phyloP scores from a whole-genome alignment of 2,797 vertebrate genomes.

The Malacoctenus gilli region DNA sequence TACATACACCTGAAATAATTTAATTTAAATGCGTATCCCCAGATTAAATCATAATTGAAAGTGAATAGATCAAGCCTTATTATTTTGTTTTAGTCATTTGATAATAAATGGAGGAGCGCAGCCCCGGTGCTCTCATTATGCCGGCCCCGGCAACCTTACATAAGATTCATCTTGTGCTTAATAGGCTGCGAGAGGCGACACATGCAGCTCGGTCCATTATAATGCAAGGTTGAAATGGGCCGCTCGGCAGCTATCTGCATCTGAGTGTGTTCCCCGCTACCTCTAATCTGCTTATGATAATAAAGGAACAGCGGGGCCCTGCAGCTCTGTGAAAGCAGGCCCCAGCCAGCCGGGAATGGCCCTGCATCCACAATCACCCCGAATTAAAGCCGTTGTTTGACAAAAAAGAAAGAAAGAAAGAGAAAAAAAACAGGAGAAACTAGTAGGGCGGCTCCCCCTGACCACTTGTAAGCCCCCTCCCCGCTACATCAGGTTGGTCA shows the following conservation, averaged over 20 bases:
- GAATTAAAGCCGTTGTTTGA: constrained; percentile 84
- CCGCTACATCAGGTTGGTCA: constrained; percentile 45
- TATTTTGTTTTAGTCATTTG: constrained; percentile 75
- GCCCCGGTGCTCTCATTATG: constrained; percentile 68
- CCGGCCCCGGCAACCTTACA: constrained; percentile 72
- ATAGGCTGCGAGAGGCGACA: constrained; percentile 92
- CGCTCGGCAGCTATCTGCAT: constrained; percentile 92
- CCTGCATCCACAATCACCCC: constrained; percentile 94
- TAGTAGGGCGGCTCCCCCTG: constrained; percentile 87
- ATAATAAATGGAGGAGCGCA: constrained; percentile 65
- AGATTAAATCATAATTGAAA: constrained; percentile 74
- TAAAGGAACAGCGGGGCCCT: constrained; percentile 94
- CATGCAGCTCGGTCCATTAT: constrained; percentile 90
- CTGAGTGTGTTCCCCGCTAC: constrained; percentile 93
- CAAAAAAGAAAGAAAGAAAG: constrained; percentile 91
- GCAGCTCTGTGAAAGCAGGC: constrained; percentile 90
- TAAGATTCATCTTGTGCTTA: constrained; percentile 87
- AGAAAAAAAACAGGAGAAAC: constrained; percentile 83
- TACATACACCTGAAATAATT: constrained; percentile 70
- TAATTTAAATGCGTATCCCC: constrained; percentile 50
- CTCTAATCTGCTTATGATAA: constrained; percentile 99
- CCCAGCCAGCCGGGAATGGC: constrained; percentile 92
- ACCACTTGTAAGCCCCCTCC: constrained; percentile 77
- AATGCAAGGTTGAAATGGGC: constrained; percentile 94
- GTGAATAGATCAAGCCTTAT: constrained; percentile 66